A percentile compares a stretch with the other conserved stretches of the same genome.
These are phyloP conservation scores for Trilocha varians DNA, from an alignment of 2,888 invertebrate species.

Conservation along the genomic window DNA sequence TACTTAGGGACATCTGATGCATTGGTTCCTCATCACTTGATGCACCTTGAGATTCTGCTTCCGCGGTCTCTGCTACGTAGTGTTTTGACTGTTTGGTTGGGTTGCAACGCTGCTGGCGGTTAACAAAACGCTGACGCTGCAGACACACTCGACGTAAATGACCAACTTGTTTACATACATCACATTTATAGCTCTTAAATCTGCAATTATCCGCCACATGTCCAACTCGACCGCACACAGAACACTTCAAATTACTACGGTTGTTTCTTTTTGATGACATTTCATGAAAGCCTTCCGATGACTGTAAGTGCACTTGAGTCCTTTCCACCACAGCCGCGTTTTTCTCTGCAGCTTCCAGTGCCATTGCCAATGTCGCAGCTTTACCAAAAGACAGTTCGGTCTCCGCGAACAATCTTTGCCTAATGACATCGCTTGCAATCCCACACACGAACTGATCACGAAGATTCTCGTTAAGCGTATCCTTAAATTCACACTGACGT, in stretches of 20 bases:
- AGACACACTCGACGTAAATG: slow-evolving; percentile 10
- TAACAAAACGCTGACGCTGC: background rate
- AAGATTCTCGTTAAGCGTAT: slow-evolving; percentile 5
- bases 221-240: background rate
- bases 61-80: background rate
- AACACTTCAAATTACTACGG: no score
- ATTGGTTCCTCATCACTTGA: slow-evolving; percentile 3
- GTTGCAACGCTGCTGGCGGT: no score
- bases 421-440: slow-evolving; percentile 8
- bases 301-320: no score
- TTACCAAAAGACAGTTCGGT: slow-evolving; percentile 3
- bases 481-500: slow-evolving; percentile 3
- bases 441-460: slow-evolving; percentile 10
- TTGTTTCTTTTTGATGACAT: no score
- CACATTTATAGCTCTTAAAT: slow-evolving; percentile 8
- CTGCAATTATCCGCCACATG: slow-evolving; percentile 4
- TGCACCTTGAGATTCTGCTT: background rate
- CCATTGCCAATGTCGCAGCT: background rate
- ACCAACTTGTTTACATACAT: slow-evolving; percentile 6
- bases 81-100: no score
- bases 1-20: slow-evolving; percentile 8
- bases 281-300: background rate
- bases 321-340: slow-evolving; percentile 7
- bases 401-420: slow-evolving; percentile 8
- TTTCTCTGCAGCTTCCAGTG: slow-evolving; percentile 9